Evolutionary conservation across 64 coral and sea anemone genomes (phyloP), one percentile per base, ranked within the genome.

Genomic region (Pocillopora damicornis): DNA sequence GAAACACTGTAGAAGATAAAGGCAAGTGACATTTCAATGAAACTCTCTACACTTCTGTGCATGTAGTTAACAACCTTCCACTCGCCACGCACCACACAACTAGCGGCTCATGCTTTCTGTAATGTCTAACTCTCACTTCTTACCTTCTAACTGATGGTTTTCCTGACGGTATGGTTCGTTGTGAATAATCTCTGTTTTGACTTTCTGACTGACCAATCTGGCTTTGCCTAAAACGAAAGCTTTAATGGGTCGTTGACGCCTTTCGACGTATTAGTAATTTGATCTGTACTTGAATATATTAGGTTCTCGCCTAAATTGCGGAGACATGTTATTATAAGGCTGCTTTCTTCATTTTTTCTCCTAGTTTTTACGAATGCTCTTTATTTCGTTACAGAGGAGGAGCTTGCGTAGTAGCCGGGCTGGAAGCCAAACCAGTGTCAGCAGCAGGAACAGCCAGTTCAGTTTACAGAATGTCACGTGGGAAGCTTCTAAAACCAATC

Each of bases 391-490:
- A 12, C 18, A 84, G 81, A 71, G 75, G 35, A 71, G 36, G 86
- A 88, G 75, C 65, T 16, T 63, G 58, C 83, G 61, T 60, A 51
- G 73, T 72, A 81, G 75, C 63, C 61, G 82, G 38, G 75, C 90
- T 12, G 90, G 76, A 35, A 91, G 90, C 20, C 74, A 78, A 35
- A 69, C 73, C 16, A 91, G 90, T 63, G 30, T 91, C 12, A 87
- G 63, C 26, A 91, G 90, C 35, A 61, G n/a, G 8, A 82, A 83
- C 37, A 87, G 90, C 62, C 90, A 91, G 58, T 74, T 91, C 12
- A 91, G 90, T 59, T 57, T 78, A 22, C 90, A 91, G 58, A 91
- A 80, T 73, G 82, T 91, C 75, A 83, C 83, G 16, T 91, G 90
- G 90, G 90, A 91, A 60, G 80, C 75, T 20, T 91, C 90, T 4